Conservation (phyloP, 2,113 vertebrate genomes). For the Carassius gibelio region DNA sequence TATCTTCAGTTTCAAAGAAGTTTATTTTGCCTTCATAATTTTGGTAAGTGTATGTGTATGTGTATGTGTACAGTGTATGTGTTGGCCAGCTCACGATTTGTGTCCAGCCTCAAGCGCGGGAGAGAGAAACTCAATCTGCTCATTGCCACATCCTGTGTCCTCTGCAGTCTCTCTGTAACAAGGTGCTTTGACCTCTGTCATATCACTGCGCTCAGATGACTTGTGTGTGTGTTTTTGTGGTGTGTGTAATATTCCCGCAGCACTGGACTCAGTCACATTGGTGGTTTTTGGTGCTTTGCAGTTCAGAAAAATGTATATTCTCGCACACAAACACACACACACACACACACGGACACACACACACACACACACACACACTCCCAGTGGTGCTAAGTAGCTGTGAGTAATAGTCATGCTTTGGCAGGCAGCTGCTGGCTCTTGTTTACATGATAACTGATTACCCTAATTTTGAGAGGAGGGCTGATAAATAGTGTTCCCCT, state of each 20-base stretch:
- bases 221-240: constrained; percentile 11
- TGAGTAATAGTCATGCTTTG: constrained; percentile 77
- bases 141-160: constrained; percentile 70
- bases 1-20: not conserved
- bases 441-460: constrained; percentile 91
- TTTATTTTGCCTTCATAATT: not conserved
- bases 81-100: constrained; percentile 1
- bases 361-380: not conserved
- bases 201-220: constrained; percentile 60
- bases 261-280: constrained; percentile 28
- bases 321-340: constrained; percentile 30
- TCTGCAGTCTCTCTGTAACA: constrained; percentile 68
- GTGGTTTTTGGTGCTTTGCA: constrained; percentile 26
- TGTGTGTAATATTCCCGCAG: constrained; percentile 36
- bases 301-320: constrained; percentile 29
- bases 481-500: constrained; percentile 75
- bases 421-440: constrained; percentile 84
- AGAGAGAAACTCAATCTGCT: constrained; percentile 74
- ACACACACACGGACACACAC: too few species aligned
- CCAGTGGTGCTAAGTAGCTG: constrained; percentile 72
- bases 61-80: constrained; percentile 6
- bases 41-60: not conserved
- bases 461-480: constrained; percentile 84
- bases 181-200: constrained; percentile 78
- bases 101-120: constrained; percentile 62